Conservation (phyloP, 2,113 vertebrate species). For the Hippolais icterina region DNA sequence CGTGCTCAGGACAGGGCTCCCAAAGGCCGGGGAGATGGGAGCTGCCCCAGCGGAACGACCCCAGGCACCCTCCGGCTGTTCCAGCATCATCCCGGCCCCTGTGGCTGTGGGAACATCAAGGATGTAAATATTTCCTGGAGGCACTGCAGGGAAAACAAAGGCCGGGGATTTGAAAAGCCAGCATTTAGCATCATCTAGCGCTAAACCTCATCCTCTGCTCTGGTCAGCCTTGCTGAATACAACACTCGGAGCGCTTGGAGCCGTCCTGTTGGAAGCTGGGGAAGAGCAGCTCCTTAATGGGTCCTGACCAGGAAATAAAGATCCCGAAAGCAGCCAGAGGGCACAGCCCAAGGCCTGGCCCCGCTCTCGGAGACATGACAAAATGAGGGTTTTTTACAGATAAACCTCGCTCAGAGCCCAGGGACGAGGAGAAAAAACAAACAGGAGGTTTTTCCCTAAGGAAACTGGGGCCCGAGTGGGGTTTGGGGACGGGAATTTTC, state of each 20-base stretch:
- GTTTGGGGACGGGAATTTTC: background rate
- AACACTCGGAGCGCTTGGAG: rapidly evolving
- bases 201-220: background rate
- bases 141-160: too few species aligned
- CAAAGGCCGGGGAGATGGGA: rapidly evolving
- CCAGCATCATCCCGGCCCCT: background rate
- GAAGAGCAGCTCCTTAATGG: background rate
- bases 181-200: constrained; percentile 16
- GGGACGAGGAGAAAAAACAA: rapidly evolving
- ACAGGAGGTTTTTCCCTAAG: background rate
- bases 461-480: background rate
- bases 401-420: rapidly evolving
- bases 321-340: background rate
- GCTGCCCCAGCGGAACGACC: rapidly evolving
- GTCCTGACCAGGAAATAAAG: background rate
- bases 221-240: rapidly evolving
- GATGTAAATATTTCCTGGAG: too few species aligned
- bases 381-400: background rate
- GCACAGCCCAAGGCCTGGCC: background rate
- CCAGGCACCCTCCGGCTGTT: rapidly evolving
- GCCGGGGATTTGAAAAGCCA: background rate
- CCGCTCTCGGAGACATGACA: background rate
- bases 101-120: too few species aligned
- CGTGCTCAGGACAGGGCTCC: background rate
- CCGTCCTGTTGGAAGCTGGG: rapidly evolving